Base-by-base conservation (phyloP, 2,888 invertebrate genomes). In the Craniophora ligustri region DNA sequence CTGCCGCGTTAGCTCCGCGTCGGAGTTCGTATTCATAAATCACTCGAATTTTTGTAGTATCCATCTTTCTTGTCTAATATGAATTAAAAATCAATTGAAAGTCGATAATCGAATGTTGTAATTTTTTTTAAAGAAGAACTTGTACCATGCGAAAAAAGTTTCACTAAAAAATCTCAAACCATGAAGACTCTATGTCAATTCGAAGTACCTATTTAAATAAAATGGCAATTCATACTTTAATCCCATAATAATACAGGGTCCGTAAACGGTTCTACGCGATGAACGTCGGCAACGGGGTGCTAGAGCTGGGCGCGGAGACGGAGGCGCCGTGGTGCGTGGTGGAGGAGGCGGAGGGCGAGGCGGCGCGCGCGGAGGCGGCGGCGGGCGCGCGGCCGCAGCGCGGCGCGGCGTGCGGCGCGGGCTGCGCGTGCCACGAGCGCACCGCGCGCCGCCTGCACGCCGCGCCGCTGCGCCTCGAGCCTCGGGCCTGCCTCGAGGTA, bases 201-300 rank as follows among this genome's bases (percentile, higher is more conserved):
- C n/a, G n/a, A n/a, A n/a, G n/a, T n/a, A n/a, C n/a, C n/a, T n/a
- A n/a, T n/a, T n/a, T n/a, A n/a, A n/a, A n/a, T n/a, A n/a, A n/a
- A n/a, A n/a, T n/a, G n/a, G n/a, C n/a, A n/a, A n/a, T n/a, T n/a
- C n/a, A n/a, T n/a, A n/a, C n/a, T n/a, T n/a, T n/a, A n/a, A n/a
- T n/a, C n/a, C n/a, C 21, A 8, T 21, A 5, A 21, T 16, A 21
- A 0, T n/a, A n/a, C 49, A 90, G 89, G 67, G 72, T 88, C 2
- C 86, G 88, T 34, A 89, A 87, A 55, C 78, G 70, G 0, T 77
- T 89, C 49, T 70, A 53, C 7, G 50, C 85, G 0, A 67, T 69
- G 46, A 90, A 91, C 75, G 68, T 79, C 1, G 87, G 88, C 16
- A 72, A 66, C 26, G 87, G 85, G 0, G 67, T 60, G 0, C 49